Evolutionary conservation across 2,113 vertebrate species (phyloP).

Genomic region (Asarcornis scutulata): DNA sequence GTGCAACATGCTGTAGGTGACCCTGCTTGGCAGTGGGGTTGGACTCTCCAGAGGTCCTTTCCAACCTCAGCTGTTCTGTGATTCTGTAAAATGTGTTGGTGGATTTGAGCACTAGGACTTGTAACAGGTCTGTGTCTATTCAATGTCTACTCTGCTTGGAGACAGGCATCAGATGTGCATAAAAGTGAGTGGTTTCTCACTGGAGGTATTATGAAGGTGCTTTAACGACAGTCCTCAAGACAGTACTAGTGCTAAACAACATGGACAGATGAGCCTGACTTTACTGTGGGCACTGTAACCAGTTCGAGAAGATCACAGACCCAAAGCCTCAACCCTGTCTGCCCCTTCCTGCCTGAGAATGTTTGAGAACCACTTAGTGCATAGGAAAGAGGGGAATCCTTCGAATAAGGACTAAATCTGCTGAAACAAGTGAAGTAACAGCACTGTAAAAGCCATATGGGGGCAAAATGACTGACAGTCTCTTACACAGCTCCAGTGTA

Average conservation of each 20-base stretch:
- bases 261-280: background rate
- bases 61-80: too few species aligned
- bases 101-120: background rate
- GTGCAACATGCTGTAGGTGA: too few species aligned
- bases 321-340: background rate
- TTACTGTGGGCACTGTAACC: background rate
- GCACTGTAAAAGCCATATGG: background rate
- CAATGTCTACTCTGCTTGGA: background rate
- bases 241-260: background rate
- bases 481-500: background rate
- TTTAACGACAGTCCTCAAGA: background rate
- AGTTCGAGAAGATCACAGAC: background rate
- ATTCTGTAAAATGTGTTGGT: background rate
- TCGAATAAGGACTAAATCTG: background rate
- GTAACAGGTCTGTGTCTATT: background rate
- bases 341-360: background rate
- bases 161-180: background rate
- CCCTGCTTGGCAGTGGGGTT: too few species aligned
- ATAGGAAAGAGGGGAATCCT: background rate
- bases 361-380: background rate
- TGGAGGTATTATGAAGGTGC: fast-evolving
- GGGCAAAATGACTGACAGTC: background rate
- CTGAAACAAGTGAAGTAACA: background rate
- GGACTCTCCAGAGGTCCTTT: too few species aligned
- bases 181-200: background rate